These are phyloP conservation scores for Garrulus glandarius DNA, from an alignment of 2,797 vertebrate species.

Conservation along the genomic window DNA sequence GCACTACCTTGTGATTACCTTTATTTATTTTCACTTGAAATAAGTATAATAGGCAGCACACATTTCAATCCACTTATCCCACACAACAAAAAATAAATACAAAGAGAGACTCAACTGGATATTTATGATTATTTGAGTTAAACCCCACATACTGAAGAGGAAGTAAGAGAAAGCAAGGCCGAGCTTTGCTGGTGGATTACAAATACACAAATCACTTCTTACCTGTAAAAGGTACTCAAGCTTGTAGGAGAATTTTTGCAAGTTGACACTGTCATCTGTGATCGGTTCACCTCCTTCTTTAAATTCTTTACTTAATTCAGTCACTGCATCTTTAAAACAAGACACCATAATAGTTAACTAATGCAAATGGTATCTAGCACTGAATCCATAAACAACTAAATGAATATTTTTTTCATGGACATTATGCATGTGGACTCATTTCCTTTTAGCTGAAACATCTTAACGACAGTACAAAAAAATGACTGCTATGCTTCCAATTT, in stretches of 20 bases:
- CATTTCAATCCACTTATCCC: not conserved
- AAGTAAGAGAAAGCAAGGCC: not conserved
- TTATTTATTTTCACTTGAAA: not conserved
- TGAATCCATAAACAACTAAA: not conserved
- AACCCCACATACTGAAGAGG: not conserved
- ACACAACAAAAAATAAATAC: not conserved
- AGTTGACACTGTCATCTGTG: constrained; percentile 90
- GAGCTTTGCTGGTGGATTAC: not conserved
- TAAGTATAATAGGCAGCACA: not conserved
- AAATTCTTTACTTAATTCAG: constrained; percentile 89
- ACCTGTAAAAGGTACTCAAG: constrained; percentile 96
- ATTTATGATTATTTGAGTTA: not conserved
- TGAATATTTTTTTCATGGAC: not conserved
- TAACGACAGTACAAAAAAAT: not conserved
- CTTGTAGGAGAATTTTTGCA: constrained; percentile 96
- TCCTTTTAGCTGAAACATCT: not conserved
- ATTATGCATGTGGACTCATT: not conserved
- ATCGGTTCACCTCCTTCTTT: constrained; percentile 90
- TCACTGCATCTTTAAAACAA: constrained; percentile 84
- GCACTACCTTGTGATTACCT: not conserved
- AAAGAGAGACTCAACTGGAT: not conserved
- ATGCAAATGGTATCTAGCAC: not conserved
- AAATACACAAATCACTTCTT: not conserved
- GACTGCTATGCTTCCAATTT: not conserved
- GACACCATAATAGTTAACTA: not conserved